Evolutionary conservation across 2,797 vertebrate genomes (phyloP).

Genomic region (Holocentrus rufus): DNA sequence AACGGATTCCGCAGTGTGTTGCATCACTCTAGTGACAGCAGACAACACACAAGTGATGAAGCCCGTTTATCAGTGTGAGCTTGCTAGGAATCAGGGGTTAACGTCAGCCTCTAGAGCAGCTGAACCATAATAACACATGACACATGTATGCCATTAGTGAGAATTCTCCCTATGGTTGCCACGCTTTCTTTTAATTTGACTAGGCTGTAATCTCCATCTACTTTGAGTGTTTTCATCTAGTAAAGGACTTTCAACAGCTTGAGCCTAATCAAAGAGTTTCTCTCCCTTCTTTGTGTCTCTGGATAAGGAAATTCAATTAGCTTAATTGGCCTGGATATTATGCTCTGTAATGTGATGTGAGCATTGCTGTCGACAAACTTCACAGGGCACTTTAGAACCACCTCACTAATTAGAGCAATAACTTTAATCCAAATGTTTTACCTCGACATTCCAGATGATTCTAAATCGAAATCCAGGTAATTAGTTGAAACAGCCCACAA

Average conservation of each 20-base stretch:
- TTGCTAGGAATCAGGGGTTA: constrained; percentile 17
- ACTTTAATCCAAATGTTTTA: constrained; percentile 77
- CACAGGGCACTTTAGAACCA: constrained; percentile 74
- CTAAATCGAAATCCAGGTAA: constrained; percentile 74
- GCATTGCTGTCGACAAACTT: constrained; percentile 78
- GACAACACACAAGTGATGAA: constrained; percentile 31
- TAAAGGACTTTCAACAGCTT: constrained; percentile 77
- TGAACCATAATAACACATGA: constrained; percentile 48
- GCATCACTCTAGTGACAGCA: constrained; percentile 37
- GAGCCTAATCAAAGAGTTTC: constrained; percentile 77
- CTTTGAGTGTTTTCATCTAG: constrained; percentile 67
- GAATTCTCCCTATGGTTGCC: constrained; percentile 45
- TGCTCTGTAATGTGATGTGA: constrained; percentile 74
- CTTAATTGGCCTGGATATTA: constrained; percentile 82
- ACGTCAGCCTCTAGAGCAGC: constrained; percentile 40
- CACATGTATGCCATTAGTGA: constrained; percentile 53
- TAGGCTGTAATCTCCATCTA: constrained; percentile 64
- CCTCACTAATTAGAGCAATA: constrained; percentile 77
- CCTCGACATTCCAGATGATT: constrained; percentile 66
- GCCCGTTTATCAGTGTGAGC: constrained; percentile 13
- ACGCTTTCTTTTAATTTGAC: constrained; percentile 68
- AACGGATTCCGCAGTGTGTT: constrained; percentile 13
- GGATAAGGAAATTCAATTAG: constrained; percentile 83
- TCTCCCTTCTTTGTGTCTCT: constrained; percentile 65
- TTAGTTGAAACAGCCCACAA: constrained; percentile 57